Evolutionary conservation across 1,140 invertebrate species (phyloP), one percentile per base, ranked within the genome.

Genomic region (Trypoxylus dichotomus): DNA sequence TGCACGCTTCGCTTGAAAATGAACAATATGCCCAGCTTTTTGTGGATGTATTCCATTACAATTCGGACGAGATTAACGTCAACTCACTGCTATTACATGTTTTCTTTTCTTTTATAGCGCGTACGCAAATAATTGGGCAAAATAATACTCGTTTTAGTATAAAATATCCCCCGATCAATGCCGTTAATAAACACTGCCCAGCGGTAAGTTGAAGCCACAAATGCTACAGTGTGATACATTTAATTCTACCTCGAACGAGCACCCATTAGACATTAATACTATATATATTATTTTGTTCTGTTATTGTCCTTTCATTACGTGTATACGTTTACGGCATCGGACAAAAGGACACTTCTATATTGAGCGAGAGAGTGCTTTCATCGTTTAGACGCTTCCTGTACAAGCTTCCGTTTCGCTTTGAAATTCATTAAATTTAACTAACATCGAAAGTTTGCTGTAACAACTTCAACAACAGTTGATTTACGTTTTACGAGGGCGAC

Each of bases 71-170:
- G 27, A 29, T 24, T 27, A 68, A 68, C 24, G 15, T 27, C 60
- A 29, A 27, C 60, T 68, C 60, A 68, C 60, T 27, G 60, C 60
- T 68, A 58, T 58, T 68, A 41, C 41, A 41, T 74, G 72, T 74
- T 74, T 43, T 74, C 41, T 74, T 74, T 74, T 74, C 72, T 74
- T 74, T 74, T 74, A 74, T 74, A 74, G 72, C 72, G 41, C 29
- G 72, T 74, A 42, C 72, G 41, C 72, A 74, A 68, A 43, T 74
- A 74, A 41, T 74, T 74, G 72, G 72, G 72, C 72, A 74, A 74
- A 74, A 37, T 74, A 74, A 68, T 68, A 68, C 60, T 29, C 60
- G 60, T 68, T 68, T 68, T 68, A 68, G 24, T 68, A 68, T 68
- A 68, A 11, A 27, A 68, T 27, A 10, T 7, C 19, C 8, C 60